phyloP scores from a whole-genome alignment of 2,113 vertebrate genomes.

The Tragelaphus strepsiceros region DNA sequence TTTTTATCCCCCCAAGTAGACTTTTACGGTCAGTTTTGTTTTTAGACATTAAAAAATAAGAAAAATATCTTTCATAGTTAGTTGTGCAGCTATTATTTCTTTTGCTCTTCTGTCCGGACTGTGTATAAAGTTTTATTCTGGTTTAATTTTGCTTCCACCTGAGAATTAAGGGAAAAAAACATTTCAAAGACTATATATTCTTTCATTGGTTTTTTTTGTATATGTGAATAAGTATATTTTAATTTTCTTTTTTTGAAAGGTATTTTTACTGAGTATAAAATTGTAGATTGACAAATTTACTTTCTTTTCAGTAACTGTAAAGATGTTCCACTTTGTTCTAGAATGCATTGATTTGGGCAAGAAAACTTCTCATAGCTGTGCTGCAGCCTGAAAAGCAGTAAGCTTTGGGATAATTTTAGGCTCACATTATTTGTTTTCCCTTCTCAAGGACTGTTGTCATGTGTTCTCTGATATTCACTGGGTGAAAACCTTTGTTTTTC shows the following conservation, averaged over 20 bases:
- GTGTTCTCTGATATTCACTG: not conserved
- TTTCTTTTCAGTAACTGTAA: not conserved
- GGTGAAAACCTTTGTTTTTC: not conserved
- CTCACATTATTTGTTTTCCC: not conserved
- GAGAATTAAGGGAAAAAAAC: not conserved
- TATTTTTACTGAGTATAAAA: not conserved
- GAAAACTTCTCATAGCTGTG: not conserved
- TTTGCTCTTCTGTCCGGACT: not conserved
- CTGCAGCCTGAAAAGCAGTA: not conserved
- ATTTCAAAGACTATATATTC: not conserved
- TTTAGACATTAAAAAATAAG: not conserved
- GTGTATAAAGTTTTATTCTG: not conserved
- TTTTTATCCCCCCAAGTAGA: not conserved
- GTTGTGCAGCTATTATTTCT: not conserved
- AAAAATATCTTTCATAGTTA: not conserved
- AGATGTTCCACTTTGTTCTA: not conserved
- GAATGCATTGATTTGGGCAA: not conserved
- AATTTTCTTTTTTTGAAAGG: not conserved
- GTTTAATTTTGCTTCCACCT: not conserved
- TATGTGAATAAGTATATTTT: not conserved
- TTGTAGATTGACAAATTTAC: not conserved
- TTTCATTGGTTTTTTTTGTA: not conserved
- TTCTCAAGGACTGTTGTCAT: not conserved
- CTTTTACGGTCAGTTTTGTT: slow-evolving; percentile 3
- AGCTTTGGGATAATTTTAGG: not conserved